Percentiles rank a stretch among this genome's conserved stretches.
These are phyloP conservation scores for Pachliopta kotzebuea DNA, from an alignment of 2,888 invertebrate genomes.

Conservation along the genomic window DNA sequence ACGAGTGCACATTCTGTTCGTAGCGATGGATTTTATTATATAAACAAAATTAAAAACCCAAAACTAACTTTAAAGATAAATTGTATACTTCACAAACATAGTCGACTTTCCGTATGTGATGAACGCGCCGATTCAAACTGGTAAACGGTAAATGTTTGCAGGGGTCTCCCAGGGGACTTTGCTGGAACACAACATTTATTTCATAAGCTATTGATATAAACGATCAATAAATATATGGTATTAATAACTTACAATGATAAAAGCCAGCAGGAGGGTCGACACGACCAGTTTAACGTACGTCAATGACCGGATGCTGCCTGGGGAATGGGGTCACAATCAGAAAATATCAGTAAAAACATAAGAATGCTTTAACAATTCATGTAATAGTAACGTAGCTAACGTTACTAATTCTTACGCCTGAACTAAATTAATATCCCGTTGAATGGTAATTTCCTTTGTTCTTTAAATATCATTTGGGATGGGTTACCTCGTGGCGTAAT, in stretches of 20 bases:
- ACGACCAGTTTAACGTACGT: conserved; percentile 11
- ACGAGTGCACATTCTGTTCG: too few relatives aligned
- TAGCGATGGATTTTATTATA: too few relatives aligned
- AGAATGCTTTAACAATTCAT: too few relatives aligned
- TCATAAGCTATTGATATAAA: background rate
- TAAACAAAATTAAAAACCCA: too few relatives aligned
- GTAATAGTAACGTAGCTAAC: too few relatives aligned
- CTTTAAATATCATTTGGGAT: too few relatives aligned
- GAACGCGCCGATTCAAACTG: background rate
- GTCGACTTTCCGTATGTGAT: conserved; percentile 30
- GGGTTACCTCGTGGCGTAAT: too few relatives aligned
- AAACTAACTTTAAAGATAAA: conserved; percentile 39
- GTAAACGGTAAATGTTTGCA: conserved; percentile 26
- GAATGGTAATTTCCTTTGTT: too few relatives aligned
- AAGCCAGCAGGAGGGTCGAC: conserved; percentile 37
- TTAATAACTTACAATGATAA: conserved; percentile 47
- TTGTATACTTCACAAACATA: conserved; percentile 46
- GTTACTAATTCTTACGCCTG: too few relatives aligned
- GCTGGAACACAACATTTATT: conserved; percentile 39
- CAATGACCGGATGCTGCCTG: conserved; percentile 6
- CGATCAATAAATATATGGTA: too few relatives aligned
- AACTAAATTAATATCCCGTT: too few relatives aligned
- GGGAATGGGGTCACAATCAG: background rate
- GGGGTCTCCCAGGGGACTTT: conserved; percentile 50
- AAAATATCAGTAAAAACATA: too few relatives aligned